These are phyloP conservation scores for Plemyria rubiginata DNA, from an alignment of 2,888 invertebrate genomes.

Conservation along the genomic window DNA sequence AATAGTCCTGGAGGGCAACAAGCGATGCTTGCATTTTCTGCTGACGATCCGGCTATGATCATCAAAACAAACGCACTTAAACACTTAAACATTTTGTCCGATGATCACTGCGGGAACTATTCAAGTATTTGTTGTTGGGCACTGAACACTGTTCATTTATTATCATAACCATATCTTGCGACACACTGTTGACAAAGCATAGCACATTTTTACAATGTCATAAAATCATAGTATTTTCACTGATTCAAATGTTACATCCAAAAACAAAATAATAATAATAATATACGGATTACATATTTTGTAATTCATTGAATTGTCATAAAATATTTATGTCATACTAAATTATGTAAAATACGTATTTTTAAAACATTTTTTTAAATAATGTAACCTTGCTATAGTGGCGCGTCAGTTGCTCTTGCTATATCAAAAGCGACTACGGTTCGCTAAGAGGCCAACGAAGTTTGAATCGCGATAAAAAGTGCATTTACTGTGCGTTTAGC, in stretches of 20 bases:
- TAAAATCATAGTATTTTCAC: slow-evolving; percentile 1
- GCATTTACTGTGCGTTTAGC: neutral
- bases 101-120: slow-evolving; percentile 7
- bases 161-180: slow-evolving; percentile 7
- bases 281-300: neutral
- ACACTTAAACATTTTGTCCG: slow-evolving; percentile 14
- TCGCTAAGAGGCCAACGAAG: neutral
- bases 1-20: slow-evolving; percentile 28
- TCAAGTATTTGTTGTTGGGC: neutral
- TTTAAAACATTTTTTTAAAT: neutral
- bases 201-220: neutral
- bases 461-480: neutral
- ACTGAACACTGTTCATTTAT: slow-evolving; percentile 8
- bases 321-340: neutral
- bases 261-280: neutral
- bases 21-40: slow-evolving; percentile 13
- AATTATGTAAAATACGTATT: slow-evolving; percentile 5
- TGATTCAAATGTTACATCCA: neutral
- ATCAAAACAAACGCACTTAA: slow-evolving; percentile 14
- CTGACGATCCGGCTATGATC: slow-evolving; percentile 7
- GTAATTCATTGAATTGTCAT: neutral
- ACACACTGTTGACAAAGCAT: neutral
- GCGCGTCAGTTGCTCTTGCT: slow-evolving; percentile 15
- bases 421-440: slow-evolving; percentile 11
- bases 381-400: neutral